Conservation (phyloP, 2,113 vertebrate species). For the Zeus faber region DNA sequence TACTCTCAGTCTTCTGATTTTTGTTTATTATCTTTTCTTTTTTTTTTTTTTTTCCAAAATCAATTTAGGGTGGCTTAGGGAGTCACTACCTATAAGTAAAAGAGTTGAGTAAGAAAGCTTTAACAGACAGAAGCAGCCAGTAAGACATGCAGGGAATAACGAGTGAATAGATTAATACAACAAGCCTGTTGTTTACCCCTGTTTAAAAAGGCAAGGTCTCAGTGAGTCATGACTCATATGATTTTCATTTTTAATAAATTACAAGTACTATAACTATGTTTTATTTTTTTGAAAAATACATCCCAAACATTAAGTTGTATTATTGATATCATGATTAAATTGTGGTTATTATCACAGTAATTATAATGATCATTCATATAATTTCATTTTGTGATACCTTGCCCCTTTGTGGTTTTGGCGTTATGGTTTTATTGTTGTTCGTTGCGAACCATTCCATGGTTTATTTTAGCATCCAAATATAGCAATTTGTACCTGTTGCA, state of each 20-base stretch:
- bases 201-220: neutral
- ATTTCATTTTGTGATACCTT: neutral
- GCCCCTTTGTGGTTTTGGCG: neutral
- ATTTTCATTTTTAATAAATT: neutral
- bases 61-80: too few relatives aligned
- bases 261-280: neutral
- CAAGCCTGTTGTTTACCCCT: neutral
- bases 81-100: too few relatives aligned
- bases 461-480: constrained; percentile 19
- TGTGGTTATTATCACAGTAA: too few relatives aligned
- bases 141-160: neutral
- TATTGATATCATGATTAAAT: too few relatives aligned
- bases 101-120: too few relatives aligned
- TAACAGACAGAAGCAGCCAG: too few relatives aligned
- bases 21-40: too few relatives aligned
- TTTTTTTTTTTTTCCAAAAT: too few relatives aligned
- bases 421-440: neutral
- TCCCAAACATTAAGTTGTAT: too few relatives aligned
- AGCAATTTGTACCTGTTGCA: constrained; percentile 28
- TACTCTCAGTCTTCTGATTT: too few relatives aligned
- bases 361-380: neutral
- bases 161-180: neutral
- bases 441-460: neutral
- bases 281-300: neutral
- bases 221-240: neutral